Base-by-base conservation (phyloP, 2,113 vertebrate species). In the Romanogobio albipinnatus region DNA sequence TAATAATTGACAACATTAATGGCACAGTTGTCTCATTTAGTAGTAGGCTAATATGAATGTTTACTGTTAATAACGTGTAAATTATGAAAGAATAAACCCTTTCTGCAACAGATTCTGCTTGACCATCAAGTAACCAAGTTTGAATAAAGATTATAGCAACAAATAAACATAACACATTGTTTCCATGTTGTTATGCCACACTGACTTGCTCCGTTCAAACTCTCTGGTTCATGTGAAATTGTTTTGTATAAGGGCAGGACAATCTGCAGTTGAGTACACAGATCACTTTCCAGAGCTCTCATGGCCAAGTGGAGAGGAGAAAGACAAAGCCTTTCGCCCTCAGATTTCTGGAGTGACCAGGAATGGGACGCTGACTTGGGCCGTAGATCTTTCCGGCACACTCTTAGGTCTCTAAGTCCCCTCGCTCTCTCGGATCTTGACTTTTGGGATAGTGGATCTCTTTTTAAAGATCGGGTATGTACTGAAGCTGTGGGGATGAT, bases 381-480 rank as follows among this genome's bases (percentile, higher is more conserved):
- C 49, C 76, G 33, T 59, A 85, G 66, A 45, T 89, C 86, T 66
- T 89, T 88, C 17, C 76, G 81, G 39, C 79, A 76, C 22, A 85
- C 88, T 14, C 84, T 85, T 73, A 88, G 84, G 73, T 78, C 87
- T 76, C 89, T 86, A 75, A 88, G 88, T 68, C 90, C 89, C 11
- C 87, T 91, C 66, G 82, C 89, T 56, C 78, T 90, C n/a, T 17
- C 68, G 3, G 90, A 92, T 76, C 87, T 92, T 26, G 88, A 93
- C 36, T 90, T 91, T 88, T 94, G 91, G 93, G 91, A 92, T 70
- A 85, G 79, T 33, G 90, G 85, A 80, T 89, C 86, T 74, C 76
- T 45, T 53, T 89, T 93, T 76, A 87, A 91, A 87, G 66, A 87
- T 76, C 91, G 88, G 93, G 94, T 94, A 91, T 89, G 86, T 33